Conservation (phyloP, 2,888 invertebrate genomes). For the Melinaea menophilus region DNA sequence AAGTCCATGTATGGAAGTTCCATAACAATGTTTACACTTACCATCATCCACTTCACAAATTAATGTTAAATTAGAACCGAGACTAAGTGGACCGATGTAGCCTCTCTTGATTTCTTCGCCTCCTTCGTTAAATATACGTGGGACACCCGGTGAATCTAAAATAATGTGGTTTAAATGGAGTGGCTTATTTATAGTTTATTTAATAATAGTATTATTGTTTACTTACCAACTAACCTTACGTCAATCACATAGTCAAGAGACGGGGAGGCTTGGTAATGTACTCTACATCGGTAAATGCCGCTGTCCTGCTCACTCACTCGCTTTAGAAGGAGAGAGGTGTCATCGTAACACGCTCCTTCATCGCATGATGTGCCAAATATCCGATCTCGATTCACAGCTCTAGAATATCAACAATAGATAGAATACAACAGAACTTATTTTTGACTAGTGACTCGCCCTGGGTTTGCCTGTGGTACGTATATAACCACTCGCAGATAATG, state of each 20-base stretch:
- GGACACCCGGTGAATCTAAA: conserved; percentile 53
- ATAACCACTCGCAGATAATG: no score
- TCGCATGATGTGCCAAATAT: conserved; percentile 47
- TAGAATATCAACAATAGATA: conserved; percentile 21
- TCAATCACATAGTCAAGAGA: conserved; percentile 57
- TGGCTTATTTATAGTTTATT: neutral
- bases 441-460: no score
- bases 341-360: conserved; percentile 49
- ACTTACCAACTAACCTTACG: conserved; percentile 56
- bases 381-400: conserved; percentile 40
- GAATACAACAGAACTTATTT: no score
- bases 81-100: conserved; percentile 50
- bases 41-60: conserved; percentile 55
- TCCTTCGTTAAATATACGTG: conserved; percentile 44
- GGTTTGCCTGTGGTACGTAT: no score
- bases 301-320: conserved; percentile 45
- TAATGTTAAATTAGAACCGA: conserved; percentile 49
- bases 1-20: no score
- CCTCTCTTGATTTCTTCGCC: conserved; percentile 43
- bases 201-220: conserved; percentile 3
- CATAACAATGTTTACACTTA: conserved; percentile 31
- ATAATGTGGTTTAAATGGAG: neutral
- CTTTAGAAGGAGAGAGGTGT: conserved; percentile 55
- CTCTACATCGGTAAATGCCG: conserved; percentile 58
- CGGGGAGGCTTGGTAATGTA: conserved; percentile 62